Base-by-base conservation (phyloP, 2,797 vertebrate species). In the Hoplostethus mediterraneus region DNA sequence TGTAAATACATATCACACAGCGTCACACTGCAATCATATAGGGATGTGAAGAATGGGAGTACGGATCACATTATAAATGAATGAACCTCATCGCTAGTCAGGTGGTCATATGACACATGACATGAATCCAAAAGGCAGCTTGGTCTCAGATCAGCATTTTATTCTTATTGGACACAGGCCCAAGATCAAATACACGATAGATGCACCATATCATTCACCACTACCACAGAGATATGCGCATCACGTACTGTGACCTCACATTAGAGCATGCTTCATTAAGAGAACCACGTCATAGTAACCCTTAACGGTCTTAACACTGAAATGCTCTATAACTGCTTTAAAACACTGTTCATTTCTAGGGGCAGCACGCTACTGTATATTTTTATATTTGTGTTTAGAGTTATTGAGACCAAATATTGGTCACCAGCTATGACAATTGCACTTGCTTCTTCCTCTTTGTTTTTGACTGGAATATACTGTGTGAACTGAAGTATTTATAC, bases 381-480 rank as follows among this genome's bases (percentile, higher is more conserved):
- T 75, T 51, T 58, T 66, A 5, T 62, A 25, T 55, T 3, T 45
- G 30, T 54, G 25, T n/a, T 21, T 21, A 21, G 21, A 21, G 21
- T 21, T 13, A 40, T 56, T 38, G 47, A 74, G 64, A 74, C 79
- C 74, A 79, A 66, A 62, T 40, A 8, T 4, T 51, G 59, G 73
- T 82, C 71, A 0, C 62, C n/a, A 82, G 83, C 87, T 90, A 88
- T 89, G 87, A 87, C 89, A 71, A 79, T 87, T 90, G 88, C 87
- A 90, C 87, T 91, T 14, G 3, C 60, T 63, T 49, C 52, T 64
- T 21, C 30, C 14, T 38, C 28, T 28, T 38, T 17, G 31, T 16
- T 62, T 49, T 44, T 57, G 45, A 45, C 12, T 49, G n/a, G 6
- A n/a, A 16, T 52, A 8, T 53, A 73, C 21, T 21, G 56, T 74